phyloP scores from a whole-genome alignment of 1,140 invertebrate species.

The Euura lappo region DNA sequence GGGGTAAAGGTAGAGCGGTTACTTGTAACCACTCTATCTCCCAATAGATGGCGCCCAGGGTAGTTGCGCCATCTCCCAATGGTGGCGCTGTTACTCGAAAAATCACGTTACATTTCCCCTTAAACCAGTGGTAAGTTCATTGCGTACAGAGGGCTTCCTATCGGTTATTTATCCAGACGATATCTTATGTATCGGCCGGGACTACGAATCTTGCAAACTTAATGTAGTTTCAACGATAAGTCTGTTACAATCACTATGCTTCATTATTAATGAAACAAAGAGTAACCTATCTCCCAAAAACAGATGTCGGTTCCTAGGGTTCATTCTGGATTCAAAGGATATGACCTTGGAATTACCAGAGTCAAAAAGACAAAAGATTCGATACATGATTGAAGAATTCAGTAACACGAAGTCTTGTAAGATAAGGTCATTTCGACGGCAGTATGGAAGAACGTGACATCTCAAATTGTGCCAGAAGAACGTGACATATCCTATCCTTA shows the following conservation, averaged over 20 bases:
- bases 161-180: conserved; percentile 26
- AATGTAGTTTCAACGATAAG: conserved; percentile 7
- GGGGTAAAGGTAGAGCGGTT: no score
- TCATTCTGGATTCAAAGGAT: conserved; percentile 10
- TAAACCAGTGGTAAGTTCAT: conserved; percentile 10
- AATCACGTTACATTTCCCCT: no score
- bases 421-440: no score
- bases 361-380: conserved; percentile 17
- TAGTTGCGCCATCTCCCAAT: no score
- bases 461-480: no score
- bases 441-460: no score
- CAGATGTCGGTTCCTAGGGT: conserved; percentile 10
- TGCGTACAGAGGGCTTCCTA: conserved; percentile 15
- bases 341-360: neutral
- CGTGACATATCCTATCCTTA: no score
- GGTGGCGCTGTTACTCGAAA: no score
- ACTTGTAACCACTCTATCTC: no score
- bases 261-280: conserved; percentile 17
- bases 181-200: conserved; percentile 8
- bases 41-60: no score
- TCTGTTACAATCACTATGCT: conserved; percentile 15
- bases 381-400: neutral
- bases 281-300: neutral
- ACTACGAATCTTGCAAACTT: neutral
- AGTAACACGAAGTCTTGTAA: conserved; percentile 12